A percentile compares a stretch with the other conserved stretches of the same genome.
Evolutionary conservation across 2,888 invertebrate genomes (phyloP).

Genomic region (Portevinia maculata): DNA sequence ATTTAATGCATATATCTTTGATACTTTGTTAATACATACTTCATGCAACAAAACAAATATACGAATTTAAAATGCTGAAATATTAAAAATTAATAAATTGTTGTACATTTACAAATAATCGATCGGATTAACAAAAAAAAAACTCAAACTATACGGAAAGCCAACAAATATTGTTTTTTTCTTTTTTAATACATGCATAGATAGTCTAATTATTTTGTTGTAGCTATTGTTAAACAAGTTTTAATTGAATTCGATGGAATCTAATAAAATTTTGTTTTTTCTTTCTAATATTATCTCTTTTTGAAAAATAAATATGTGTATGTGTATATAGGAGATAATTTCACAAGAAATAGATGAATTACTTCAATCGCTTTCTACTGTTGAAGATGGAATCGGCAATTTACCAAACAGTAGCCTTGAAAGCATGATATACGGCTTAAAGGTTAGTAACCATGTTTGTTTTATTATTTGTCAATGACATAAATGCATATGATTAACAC

Average conservation of each 20-base stretch:
- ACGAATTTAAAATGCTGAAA: not conserved
- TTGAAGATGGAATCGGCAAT: slow-evolving; percentile 87
- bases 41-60: not conserved
- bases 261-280: slow-evolving; percentile 63
- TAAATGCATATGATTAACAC: slow-evolving; percentile 70
- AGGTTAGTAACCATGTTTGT: slow-evolving; percentile 84
- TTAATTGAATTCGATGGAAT: slow-evolving; percentile 40
- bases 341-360: slow-evolving; percentile 88
- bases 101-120: slow-evolving; percentile 3
- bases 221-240: slow-evolving; percentile 36
- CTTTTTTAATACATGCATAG: slow-evolving; percentile 25
- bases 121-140: slow-evolving; percentile 22
- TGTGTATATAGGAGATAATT: slow-evolving; percentile 84
- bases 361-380: slow-evolving; percentile 86
- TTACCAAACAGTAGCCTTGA: slow-evolving; percentile 89
- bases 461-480: not conserved
- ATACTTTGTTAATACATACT: slow-evolving; percentile 14
- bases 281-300: slow-evolving; percentile 35
- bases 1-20: slow-evolving; percentile 5
- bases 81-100: not conserved
- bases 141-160: slow-evolving; percentile 50
- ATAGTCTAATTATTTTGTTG: slow-evolving; percentile 37
- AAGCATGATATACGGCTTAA: slow-evolving; percentile 88
- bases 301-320: slow-evolving; percentile 30
- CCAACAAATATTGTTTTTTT: slow-evolving; percentile 55